Evolutionary conservation across 2,113 vertebrate species (phyloP).

Genomic region (pig (Sus scrofa)): DNA sequence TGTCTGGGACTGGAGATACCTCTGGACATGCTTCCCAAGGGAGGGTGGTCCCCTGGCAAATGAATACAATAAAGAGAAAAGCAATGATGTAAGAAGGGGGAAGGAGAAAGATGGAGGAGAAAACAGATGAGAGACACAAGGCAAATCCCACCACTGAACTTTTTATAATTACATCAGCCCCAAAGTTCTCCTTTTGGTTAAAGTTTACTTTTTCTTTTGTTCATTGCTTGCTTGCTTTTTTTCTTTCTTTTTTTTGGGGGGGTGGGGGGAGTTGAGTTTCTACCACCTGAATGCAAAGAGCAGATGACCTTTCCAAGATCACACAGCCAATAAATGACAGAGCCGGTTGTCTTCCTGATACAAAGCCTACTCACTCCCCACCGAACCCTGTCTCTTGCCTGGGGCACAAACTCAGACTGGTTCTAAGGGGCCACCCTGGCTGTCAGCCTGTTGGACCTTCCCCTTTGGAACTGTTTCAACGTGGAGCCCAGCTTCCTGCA

Average conservation of each 20-base stretch:
- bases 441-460: neutral
- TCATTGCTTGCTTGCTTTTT: too few species aligned
- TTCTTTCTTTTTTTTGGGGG: neutral
- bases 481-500: neutral
- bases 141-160: neutral
- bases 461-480: neutral
- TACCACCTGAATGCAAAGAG: neutral
- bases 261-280: slow-evolving; percentile 4
- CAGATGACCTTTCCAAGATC: neutral
- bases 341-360: neutral
- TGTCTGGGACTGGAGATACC: neutral
- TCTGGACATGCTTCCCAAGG: neutral
- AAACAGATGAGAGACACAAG: neutral
- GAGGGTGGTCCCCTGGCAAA: neutral
- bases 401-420: neutral
- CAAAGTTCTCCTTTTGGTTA: neutral
- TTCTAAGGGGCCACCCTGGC: neutral
- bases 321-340: neutral
- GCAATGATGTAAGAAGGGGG: neutral
- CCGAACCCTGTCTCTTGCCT: neutral
- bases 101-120: neutral
- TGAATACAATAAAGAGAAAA: neutral
- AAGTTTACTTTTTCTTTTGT: neutral
- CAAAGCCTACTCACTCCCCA: neutral
- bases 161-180: neutral